Evolutionary conservation across 2,113 vertebrate species (phyloP).

Genomic region (Paralichthys olivaceus): DNA sequence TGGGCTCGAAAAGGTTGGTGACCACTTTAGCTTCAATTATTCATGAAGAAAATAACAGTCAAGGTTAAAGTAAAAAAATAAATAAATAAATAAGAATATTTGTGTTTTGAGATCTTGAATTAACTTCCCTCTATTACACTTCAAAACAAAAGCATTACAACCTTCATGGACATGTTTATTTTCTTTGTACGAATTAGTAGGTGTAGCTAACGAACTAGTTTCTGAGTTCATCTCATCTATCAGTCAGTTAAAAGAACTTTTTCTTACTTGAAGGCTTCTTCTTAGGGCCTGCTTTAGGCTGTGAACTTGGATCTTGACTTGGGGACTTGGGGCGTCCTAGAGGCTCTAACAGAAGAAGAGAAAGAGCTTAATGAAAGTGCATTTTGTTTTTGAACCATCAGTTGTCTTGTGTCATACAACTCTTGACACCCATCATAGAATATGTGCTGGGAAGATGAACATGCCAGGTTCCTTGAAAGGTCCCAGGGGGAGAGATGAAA

Average conservation of each 20-base stretch:
- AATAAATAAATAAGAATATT: too few relatives aligned
- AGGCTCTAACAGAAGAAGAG: conserved; percentile 4
- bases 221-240: background rate
- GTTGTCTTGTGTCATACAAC: background rate
- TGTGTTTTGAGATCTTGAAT: too few relatives aligned
- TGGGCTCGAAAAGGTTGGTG: too few relatives aligned
- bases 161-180: background rate
- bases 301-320: conserved; percentile 28
- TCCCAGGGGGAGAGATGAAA: background rate
- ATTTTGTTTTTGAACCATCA: background rate
- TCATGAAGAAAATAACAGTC: too few relatives aligned
- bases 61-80: too few relatives aligned
- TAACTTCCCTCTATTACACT: too few relatives aligned
- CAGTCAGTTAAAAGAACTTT: background rate
- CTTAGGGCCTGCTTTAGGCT: conserved; percentile 21
- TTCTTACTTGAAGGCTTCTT: conserved; percentile 62
- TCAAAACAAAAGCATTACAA: background rate
- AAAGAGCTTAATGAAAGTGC: background rate
- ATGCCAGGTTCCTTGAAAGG: background rate
- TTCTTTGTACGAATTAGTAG: too few relatives aligned
- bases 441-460: background rate
- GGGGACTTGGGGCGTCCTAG: background rate
- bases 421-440: background rate
- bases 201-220: background rate
- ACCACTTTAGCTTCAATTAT: too few relatives aligned